Evolutionary conservation across 2,113 vertebrate species (phyloP).

Genomic region (Syrmaticus mikado): DNA sequence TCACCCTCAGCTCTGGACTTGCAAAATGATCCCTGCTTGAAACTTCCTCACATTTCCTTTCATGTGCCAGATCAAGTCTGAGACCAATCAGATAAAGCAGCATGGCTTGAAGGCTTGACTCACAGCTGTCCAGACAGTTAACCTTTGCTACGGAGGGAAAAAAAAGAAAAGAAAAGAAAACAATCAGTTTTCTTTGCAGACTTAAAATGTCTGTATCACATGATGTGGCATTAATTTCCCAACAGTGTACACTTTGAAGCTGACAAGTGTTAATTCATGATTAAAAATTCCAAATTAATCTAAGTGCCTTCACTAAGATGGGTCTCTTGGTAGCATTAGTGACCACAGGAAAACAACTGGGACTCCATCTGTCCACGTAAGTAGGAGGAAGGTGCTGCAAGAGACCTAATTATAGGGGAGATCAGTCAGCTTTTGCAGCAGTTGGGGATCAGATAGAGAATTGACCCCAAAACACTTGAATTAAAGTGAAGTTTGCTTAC

Average conservation of each 20-base stretch:
- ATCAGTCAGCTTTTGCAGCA: background rate
- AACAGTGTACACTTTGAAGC: background rate
- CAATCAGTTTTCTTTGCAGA: background rate
- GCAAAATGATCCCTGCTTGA: conserved; percentile 50
- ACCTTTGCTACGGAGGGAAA: background rate
- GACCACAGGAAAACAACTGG: background rate
- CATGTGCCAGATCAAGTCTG: conserved; percentile 43
- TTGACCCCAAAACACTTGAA: background rate
- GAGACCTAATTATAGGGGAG: background rate
- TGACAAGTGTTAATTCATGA: background rate
- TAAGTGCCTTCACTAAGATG: background rate
- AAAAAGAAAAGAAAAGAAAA: background rate
- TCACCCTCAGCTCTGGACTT: conserved; percentile 53
- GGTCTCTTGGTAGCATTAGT: background rate
- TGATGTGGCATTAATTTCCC: conserved; percentile 12
- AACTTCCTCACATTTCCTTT: conserved; percentile 55
- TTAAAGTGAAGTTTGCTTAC: background rate
- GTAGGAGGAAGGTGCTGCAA: background rate
- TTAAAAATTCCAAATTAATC: background rate
- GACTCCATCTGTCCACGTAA: background rate
- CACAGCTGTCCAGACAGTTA: conserved; percentile 56
- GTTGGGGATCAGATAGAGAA: background rate
- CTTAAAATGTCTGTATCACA: background rate
- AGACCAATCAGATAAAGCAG: conserved; percentile 64
- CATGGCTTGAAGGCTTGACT: conserved; percentile 7